These are phyloP conservation scores for Petrosia ficiformis DNA, from an alignment of 37 sponge, comb jelly and placozoan species.

Conservation along the genomic window DNA sequence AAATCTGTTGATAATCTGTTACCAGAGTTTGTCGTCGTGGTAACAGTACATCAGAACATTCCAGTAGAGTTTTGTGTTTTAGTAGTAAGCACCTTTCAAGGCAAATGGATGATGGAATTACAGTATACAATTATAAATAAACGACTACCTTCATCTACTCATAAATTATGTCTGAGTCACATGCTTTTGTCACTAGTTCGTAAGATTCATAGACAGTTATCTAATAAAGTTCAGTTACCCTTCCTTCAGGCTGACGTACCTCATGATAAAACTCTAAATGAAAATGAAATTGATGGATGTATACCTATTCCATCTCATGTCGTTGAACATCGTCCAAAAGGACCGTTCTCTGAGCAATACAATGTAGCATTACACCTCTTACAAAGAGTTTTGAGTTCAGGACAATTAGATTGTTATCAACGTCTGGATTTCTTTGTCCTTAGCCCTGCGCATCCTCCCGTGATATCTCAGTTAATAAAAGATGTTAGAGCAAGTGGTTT, in stretches of 20 bases:
- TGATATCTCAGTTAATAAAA: constrained; percentile 6
- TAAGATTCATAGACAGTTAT: background rate
- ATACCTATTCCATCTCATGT: constrained; percentile 31
- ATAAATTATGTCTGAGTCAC: background rate
- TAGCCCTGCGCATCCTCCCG: constrained; percentile 31
- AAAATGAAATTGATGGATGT: no score
- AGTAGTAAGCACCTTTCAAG: constrained; percentile 33
- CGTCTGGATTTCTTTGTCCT: constrained; percentile 48
- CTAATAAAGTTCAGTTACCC: background rate
- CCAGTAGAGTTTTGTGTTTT: constrained; percentile 54
- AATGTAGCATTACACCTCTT: constrained; percentile 44
- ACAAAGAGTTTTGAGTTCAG: constrained; percentile 24
- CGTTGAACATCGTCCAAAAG: constrained; percentile 46
- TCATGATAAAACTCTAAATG: constrained; percentile 1
- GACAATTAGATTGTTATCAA: constrained; percentile 38
- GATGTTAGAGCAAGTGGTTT: constrained; percentile 25
- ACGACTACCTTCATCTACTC: background rate
- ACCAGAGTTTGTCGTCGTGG: constrained; percentile 50
- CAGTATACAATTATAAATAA: background rate
- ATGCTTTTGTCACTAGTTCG: background rate
- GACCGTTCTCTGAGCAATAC: constrained; percentile 58
- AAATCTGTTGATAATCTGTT: background rate
- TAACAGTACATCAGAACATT: constrained; percentile 22
- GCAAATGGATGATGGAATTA: constrained; percentile 9
- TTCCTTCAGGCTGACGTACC: background rate